Conservation (phyloP, 2,888 invertebrate species). For the Troides aeacus region DNA sequence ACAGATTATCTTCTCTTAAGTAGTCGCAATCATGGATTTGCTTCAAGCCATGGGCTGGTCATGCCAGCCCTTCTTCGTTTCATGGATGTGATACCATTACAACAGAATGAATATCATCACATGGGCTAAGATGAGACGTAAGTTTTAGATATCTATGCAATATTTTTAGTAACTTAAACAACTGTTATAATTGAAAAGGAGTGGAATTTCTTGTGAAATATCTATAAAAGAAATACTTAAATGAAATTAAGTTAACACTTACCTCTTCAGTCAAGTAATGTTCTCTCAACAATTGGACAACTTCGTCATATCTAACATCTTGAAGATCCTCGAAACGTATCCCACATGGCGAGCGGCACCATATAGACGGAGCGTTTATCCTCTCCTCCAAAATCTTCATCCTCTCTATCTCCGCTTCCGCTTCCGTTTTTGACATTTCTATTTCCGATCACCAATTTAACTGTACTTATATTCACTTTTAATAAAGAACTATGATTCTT, state of each 20-base stretch:
- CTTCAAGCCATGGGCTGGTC: too few relatives aligned
- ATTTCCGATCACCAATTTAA: not conserved
- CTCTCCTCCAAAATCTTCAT: slow-evolving; percentile 67
- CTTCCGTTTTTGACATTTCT: slow-evolving; percentile 54
- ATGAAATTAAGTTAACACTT: slow-evolving; percentile 14
- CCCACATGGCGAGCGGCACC: slow-evolving; percentile 66
- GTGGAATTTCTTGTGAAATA: too few relatives aligned
- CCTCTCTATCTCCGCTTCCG: slow-evolving; percentile 62
- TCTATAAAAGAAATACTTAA: too few relatives aligned
- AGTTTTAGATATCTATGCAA: not conserved
- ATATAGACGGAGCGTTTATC: slow-evolving; percentile 72
- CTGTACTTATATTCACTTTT: too few relatives aligned
- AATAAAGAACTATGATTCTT: too few relatives aligned
- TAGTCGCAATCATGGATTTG: too few relatives aligned
- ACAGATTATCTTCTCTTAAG: too few relatives aligned
- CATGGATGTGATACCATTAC: too few relatives aligned
- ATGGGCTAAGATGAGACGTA: not conserved
- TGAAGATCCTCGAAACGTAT: slow-evolving; percentile 72
- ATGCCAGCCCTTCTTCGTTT: too few relatives aligned
- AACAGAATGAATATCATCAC: too few relatives aligned
- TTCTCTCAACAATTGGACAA: slow-evolving; percentile 62
- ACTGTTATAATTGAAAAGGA: too few relatives aligned
- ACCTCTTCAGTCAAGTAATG: slow-evolving; percentile 70
- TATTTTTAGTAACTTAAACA: not conserved
- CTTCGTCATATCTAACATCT: slow-evolving; percentile 68